phyloP scores from a whole-genome alignment of 2,113 vertebrate genomes.

The Lates calcarifer region DNA sequence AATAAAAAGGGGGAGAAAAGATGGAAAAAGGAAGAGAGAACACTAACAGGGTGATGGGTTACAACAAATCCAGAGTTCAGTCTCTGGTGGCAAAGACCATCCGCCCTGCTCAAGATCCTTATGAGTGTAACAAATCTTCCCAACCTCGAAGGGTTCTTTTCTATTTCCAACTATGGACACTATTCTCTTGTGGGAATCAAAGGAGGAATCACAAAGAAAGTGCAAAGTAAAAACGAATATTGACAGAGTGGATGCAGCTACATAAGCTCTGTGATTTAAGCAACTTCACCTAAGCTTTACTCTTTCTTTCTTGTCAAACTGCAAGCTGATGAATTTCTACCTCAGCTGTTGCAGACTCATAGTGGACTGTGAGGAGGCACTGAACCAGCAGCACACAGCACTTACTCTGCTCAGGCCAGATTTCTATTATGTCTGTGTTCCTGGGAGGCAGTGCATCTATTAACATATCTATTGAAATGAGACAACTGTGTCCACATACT shows the following conservation, averaged over 20 bases:
- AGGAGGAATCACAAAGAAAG: neutral
- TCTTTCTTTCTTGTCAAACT: slow-evolving; percentile 29
- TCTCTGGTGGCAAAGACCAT: slow-evolving; percentile 22
- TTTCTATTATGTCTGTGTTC: slow-evolving; percentile 8
- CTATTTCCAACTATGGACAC: neutral
- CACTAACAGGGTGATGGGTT: neutral
- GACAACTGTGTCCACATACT: neutral
- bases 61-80: slow-evolving; percentile 3
- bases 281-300: neutral
- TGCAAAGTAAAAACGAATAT: neutral
- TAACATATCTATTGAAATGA: neutral
- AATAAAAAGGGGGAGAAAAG: neutral
- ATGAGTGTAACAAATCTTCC: neutral
- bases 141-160: neutral
- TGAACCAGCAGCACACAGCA: slow-evolving; percentile 31
- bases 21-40: neutral
- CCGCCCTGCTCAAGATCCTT: slow-evolving; percentile 12
- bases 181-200: slow-evolving; percentile 13
- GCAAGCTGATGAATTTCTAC: slow-evolving; percentile 35
- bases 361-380: slow-evolving; percentile 34
- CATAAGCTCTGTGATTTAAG: slow-evolving; percentile 30
- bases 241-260: slow-evolving; percentile 4
- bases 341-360: slow-evolving; percentile 19
- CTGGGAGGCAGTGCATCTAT: neutral
- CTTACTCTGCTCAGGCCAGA: neutral